phyloP scores from a whole-genome alignment of 2,113 vertebrate genomes.

The Himantopus leucocephalus region DNA sequence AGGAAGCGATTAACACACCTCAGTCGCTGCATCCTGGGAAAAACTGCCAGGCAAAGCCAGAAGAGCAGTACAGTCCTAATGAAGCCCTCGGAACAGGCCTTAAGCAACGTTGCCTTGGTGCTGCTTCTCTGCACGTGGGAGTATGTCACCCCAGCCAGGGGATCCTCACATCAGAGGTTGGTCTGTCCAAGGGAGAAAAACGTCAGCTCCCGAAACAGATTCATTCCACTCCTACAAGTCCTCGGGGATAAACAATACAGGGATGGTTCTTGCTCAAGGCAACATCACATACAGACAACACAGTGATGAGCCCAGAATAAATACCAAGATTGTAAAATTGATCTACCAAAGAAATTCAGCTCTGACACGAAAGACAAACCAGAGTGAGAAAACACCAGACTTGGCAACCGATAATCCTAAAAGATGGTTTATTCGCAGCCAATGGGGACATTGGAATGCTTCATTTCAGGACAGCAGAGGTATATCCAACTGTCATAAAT shows the following conservation, averaged over 20 bases:
- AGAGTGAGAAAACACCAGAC: slow-evolving; percentile 18
- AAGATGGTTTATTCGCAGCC: not conserved
- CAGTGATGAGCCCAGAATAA: slow-evolving; percentile 53
- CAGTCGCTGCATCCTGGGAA: not conserved
- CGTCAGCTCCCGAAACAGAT: slow-evolving; percentile 15
- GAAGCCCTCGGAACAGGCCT: not conserved
- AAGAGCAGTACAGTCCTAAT: not conserved
- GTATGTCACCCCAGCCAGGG: slow-evolving; percentile 23
- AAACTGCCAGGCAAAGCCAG: not conserved
- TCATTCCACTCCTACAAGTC: slow-evolving; percentile 46
- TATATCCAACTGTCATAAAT: not conserved
- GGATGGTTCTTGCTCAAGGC: slow-evolving; percentile 57
- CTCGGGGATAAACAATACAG: slow-evolving; percentile 40
- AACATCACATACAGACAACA: slow-evolving; percentile 44
- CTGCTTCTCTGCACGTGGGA: not conserved
- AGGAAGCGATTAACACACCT: not conserved
- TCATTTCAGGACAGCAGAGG: not conserved
- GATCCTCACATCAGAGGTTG: slow-evolving; percentile 42
- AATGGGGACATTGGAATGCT: not conserved
- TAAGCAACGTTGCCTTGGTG: slow-evolving; percentile 22
- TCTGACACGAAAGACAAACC: slow-evolving; percentile 18
- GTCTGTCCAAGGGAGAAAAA: slow-evolving; percentile 30
- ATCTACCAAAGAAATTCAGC: slow-evolving; percentile 54
- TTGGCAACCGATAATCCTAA: not conserved
- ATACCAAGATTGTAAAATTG: slow-evolving; percentile 58